phyloP scores from a whole-genome alignment of 2,888 invertebrate species.

The Danaus chrysippus region DNA sequence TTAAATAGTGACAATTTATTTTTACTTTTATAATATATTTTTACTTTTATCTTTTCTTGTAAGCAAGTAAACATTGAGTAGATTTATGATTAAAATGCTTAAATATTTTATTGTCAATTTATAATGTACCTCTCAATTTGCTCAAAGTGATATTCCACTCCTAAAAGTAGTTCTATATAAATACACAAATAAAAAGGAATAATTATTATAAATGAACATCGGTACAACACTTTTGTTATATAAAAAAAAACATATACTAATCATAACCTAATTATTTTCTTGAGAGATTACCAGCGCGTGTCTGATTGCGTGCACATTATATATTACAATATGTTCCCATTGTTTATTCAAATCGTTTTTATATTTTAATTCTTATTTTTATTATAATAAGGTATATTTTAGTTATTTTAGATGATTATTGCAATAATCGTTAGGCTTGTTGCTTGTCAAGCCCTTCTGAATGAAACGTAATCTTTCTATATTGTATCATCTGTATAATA shows the following conservation, averaged over 20 bases:
- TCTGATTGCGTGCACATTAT: slow-evolving; percentile 28
- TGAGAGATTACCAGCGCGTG: slow-evolving; percentile 27
- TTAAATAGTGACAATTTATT: no score
- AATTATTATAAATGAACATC: no score
- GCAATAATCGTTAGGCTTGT: slow-evolving; percentile 23
- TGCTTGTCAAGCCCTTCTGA: slow-evolving; percentile 21
- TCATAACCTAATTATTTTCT: slow-evolving; percentile 1
- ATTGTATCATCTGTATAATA: slow-evolving; percentile 17
- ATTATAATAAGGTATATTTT: slow-evolving; percentile 13
- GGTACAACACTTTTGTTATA: no score
- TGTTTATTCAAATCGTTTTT: slow-evolving; percentile 14
- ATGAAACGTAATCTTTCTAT: slow-evolving; percentile 14
- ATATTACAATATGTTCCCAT: slow-evolving; percentile 22
- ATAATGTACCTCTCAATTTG: no score
- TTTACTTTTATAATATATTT: no score
- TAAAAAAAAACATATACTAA: slow-evolving; percentile 14
- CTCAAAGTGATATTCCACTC: no score
- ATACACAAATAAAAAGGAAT: no score
- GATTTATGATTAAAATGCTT: no score
- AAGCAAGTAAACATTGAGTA: no score
- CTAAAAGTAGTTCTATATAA: no score
- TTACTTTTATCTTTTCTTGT: no score
- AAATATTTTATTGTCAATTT: no score
- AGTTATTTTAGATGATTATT: slow-evolving; percentile 4
- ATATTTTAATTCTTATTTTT: slow-evolving; percentile 9